phyloP scores from a whole-genome alignment of 2,888 invertebrate species.

The Acleris laterana region DNA sequence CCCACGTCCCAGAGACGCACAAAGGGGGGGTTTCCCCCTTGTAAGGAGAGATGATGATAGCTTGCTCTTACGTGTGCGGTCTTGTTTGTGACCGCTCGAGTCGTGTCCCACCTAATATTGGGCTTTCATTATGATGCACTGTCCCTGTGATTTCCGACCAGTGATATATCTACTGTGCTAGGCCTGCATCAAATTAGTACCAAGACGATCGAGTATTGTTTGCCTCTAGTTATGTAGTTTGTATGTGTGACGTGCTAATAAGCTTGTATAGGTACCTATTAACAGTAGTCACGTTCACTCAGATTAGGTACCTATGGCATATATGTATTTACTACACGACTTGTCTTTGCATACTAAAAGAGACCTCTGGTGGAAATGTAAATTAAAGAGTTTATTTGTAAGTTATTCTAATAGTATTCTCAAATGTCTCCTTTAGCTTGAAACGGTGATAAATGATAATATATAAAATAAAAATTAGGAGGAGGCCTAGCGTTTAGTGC shows the following conservation, averaged over 20 bases:
- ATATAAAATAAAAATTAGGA: too few relatives aligned
- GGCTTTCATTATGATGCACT: slow-evolving; percentile 68
- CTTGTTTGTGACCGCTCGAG: slow-evolving; percentile 73
- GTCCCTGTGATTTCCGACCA: slow-evolving; percentile 54
- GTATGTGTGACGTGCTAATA: slow-evolving; percentile 20
- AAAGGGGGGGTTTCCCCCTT: slow-evolving; percentile 47
- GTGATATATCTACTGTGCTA: slow-evolving; percentile 49
- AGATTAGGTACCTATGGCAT: too few relatives aligned
- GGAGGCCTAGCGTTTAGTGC: too few relatives aligned
- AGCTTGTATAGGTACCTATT: slow-evolving; percentile 17
- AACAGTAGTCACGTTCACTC: background rate
- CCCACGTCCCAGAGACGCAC: slow-evolving; percentile 46
- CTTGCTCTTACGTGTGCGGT: slow-evolving; percentile 68
- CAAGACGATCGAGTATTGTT: slow-evolving; percentile 21
- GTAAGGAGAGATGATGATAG: slow-evolving; percentile 60
- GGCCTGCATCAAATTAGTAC: slow-evolving; percentile 35
- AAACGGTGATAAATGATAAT: too few relatives aligned
- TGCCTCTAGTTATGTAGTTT: slow-evolving; percentile 8
- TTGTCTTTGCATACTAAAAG: too few relatives aligned
- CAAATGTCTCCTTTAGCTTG: too few relatives aligned
- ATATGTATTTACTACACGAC: too few relatives aligned
- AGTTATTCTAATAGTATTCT: too few relatives aligned
- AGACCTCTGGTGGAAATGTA: too few relatives aligned
- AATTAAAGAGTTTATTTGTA: too few relatives aligned
- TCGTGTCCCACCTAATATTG: slow-evolving; percentile 66